Base-by-base conservation (phyloP, 2,113 vertebrate genomes). In the Ramphastos sulfuratus region DNA sequence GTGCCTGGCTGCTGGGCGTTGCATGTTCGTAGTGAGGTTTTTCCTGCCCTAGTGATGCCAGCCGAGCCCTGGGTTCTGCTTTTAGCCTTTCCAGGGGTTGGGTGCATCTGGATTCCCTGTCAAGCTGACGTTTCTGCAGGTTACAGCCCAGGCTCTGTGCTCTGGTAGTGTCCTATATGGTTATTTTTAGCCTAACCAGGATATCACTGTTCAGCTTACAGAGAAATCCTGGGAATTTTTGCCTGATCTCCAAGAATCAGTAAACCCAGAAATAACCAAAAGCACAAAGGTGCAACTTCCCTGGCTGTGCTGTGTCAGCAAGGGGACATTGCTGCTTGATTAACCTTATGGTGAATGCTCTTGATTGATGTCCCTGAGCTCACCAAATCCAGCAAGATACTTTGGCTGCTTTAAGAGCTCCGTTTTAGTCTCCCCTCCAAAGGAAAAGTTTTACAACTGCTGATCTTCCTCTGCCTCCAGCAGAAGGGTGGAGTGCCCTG, bases 171-270 rank as follows among this genome's bases (percentile, higher is more conserved):
- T 31, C 92, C 87, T 61, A 9, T 6, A 16, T 78, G 54, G 23
- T 56, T 93, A 83, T 90, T 75, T 87, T 87, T 79, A 75, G 88
- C 52, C 2, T 35, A 55, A n/a, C 50, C 73, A 27, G 72, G 61
- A 20, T 58, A 25, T 78, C 42, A 1, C 66, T 5, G 31, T 4
- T 64, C 55, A 42, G 73, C 42, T 64, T 35, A 24, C 64, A 28
- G 79, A 74, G 84, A 44, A 55, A 74, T 8, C 31, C 24, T 23
- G 61, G 20, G 31, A 17, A 17, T 60, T 70, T 60, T 31, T 48
- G 52, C 58, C 63, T 27, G 55, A 31, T 65, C 21, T 48, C 30
- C 21, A 7, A 23, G 58, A 24, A 39, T 7, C 5, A 44, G 25
- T 10, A 24, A 23, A 46, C 59, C 42, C 27, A 12, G 16, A 64